A percentile compares a stretch with the other conserved stretches of the same genome.
Evolutionary conservation across 2,888 invertebrate genomes (phyloP).

Genomic region (Philhelius pedissequus): DNA sequence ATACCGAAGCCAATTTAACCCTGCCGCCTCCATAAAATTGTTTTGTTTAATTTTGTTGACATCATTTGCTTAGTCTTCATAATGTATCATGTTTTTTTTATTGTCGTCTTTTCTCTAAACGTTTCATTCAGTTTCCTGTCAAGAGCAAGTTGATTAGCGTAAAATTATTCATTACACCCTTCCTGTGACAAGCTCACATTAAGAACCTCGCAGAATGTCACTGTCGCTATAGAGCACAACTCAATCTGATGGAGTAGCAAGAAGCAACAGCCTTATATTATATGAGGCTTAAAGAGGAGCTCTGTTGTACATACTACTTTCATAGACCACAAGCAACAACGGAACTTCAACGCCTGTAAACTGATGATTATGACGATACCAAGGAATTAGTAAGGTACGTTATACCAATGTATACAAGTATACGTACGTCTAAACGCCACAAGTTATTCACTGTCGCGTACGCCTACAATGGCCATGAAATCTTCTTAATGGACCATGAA

Average conservation of each 20-base stretch:
- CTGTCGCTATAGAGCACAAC: constrained; percentile 26
- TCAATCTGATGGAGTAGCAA: constrained; percentile 51
- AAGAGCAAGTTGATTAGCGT: constrained; percentile 57
- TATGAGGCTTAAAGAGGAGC: background rate
- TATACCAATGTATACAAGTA: too few relatives aligned
- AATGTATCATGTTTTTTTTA: background rate
- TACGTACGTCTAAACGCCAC: constrained; percentile 9
- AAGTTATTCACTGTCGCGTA: constrained; percentile 62
- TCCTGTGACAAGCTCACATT: constrained; percentile 57
- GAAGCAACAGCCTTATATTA: background rate
- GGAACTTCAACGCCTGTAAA: constrained; percentile 27
- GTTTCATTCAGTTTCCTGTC: constrained; percentile 53
- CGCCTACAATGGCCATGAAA: constrained; percentile 66
- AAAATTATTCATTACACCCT: constrained; percentile 64
- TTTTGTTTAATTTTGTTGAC: background rate
- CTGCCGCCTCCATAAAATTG: background rate
- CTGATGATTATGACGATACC: constrained; percentile 18
- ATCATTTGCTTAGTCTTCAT: background rate
- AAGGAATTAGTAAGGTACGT: background rate
- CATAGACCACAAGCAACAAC: background rate
- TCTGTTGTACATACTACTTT: background rate
- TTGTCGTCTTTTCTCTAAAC: background rate
- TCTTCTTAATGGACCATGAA: constrained; percentile 67
- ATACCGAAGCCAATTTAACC: background rate
- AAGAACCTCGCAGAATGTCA: constrained; percentile 15